Conservation (phyloP, 2,888 invertebrate species). For the Conchocele bisecta region DNA sequence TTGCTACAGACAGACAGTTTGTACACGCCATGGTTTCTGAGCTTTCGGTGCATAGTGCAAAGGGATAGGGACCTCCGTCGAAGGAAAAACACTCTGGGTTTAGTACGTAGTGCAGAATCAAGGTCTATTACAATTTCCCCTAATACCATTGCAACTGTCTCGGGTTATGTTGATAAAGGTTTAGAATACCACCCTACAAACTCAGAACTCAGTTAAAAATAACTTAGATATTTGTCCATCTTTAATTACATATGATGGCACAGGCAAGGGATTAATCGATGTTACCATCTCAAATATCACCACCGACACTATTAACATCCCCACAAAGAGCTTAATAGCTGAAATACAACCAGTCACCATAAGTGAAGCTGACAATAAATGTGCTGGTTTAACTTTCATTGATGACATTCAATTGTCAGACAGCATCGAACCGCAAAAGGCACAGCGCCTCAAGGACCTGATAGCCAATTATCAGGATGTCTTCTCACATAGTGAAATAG, state of each 20-base stretch:
- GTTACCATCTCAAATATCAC: background rate
- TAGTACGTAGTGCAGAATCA: background rate
- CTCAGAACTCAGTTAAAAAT: background rate
- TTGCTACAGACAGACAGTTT: no score
- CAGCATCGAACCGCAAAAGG: background rate
- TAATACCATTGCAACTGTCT: background rate
- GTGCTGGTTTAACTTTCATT: no score
- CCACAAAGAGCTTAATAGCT: background rate
- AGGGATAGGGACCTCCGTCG: no score
- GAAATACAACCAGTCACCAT: background rate
- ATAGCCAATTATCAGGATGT: background rate
- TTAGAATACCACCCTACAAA: conserved; percentile 1
- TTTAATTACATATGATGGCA: background rate
- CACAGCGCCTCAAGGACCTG: background rate
- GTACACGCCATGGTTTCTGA: no score
- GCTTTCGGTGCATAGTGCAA: no score
- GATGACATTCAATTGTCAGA: no score
- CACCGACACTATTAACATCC: background rate
- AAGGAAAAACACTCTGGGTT: background rate
- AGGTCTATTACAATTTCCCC: background rate
- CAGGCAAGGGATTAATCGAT: background rate
- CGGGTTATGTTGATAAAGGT: background rate
- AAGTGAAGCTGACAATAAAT: no score
- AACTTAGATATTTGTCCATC: background rate
- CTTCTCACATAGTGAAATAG: no score